Conservation (phyloP, 2,797 vertebrate genomes). For the Lates japonicus region DNA sequence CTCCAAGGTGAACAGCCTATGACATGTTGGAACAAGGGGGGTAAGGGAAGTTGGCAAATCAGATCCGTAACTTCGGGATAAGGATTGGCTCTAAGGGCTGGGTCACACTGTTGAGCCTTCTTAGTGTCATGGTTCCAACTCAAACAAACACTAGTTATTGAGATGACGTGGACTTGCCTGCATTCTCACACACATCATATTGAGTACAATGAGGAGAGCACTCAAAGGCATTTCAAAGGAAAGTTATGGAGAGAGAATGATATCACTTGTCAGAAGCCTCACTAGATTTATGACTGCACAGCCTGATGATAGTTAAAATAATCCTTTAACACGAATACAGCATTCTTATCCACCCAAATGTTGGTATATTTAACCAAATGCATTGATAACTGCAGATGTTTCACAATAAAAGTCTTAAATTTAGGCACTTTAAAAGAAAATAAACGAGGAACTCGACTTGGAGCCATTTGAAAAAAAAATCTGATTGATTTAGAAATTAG, state of each 20-base stretch:
- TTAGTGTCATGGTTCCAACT: not conserved
- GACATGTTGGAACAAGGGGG: too few species aligned
- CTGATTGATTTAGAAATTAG: too few species aligned
- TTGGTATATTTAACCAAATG: not conserved
- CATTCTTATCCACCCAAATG: too few species aligned
- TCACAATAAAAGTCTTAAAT: not conserved
- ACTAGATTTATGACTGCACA: not conserved
- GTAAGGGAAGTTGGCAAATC: too few species aligned
- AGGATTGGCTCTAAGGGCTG: not conserved
- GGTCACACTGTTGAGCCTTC: not conserved
- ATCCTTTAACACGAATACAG: not conserved
- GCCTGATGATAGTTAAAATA: not conserved
- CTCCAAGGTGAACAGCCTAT: too few species aligned
- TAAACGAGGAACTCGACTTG: not conserved
- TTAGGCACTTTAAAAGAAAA: not conserved
- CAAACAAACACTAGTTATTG: too few species aligned
- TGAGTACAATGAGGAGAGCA: not conserved
- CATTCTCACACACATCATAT: not conserved
- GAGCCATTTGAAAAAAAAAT: too few species aligned
- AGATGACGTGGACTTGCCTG: not conserved
- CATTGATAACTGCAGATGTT: not conserved
- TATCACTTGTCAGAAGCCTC: not conserved
- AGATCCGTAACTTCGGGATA: too few species aligned
- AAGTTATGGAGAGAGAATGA: not conserved
- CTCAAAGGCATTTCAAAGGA: not conserved